Conservation (phyloP, 2,888 invertebrate genomes). For the Drosophila nigritarsus region DNA sequence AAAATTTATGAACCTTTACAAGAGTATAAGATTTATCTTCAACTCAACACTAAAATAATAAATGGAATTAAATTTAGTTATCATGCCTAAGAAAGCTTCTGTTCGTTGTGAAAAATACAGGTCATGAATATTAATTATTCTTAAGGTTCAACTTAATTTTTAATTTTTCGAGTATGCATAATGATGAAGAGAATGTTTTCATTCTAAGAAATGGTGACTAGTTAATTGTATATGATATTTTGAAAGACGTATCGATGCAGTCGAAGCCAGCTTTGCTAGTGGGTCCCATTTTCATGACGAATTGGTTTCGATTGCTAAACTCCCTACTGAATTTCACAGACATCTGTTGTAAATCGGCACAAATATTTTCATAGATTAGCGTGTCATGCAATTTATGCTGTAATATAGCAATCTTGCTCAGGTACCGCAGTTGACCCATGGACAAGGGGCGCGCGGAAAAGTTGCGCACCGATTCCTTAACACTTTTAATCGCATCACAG, state of each 20-base stretch:
- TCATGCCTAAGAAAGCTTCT: no score
- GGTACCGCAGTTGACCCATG: conserved; percentile 37
- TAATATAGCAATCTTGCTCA: conserved; percentile 48
- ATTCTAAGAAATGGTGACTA: background rate
- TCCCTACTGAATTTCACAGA: conserved; percentile 41
- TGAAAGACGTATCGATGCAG: conserved; percentile 34
- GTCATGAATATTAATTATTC: background rate
- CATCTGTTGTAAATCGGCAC: conserved; percentile 43
- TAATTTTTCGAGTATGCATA: background rate
- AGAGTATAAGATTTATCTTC: no score
- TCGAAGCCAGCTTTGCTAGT: conserved; percentile 48
- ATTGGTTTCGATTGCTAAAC: conserved; percentile 5
- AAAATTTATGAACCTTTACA: no score
- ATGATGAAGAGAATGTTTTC: background rate
- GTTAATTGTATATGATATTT: conserved; percentile 10
- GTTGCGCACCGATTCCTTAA: conserved; percentile 30
- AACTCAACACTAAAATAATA: no score
- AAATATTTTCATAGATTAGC: conserved; percentile 43
- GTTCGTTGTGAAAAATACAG: background rate
- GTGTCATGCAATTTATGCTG: conserved; percentile 49
- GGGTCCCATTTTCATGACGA: conserved; percentile 44
- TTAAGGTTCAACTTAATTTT: background rate
- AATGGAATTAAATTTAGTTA: no score
- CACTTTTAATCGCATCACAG: conserved; percentile 44
- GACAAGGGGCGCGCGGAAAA: conserved; percentile 50